Evolutionary conservation across 2,113 vertebrate species (phyloP).

Genomic region (Halichoeres trimaculatus): DNA sequence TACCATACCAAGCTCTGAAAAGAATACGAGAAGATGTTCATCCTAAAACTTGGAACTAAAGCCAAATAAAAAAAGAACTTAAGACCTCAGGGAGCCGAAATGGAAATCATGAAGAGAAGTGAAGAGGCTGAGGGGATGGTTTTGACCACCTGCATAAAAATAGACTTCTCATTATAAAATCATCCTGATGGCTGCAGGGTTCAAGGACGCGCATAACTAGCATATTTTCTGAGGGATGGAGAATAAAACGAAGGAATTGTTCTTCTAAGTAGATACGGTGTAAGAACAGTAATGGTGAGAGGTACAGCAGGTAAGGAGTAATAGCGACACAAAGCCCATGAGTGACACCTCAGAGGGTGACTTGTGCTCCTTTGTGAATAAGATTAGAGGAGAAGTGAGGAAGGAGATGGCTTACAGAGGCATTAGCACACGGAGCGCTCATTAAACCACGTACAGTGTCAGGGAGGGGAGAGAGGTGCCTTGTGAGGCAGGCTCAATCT

Average conservation of each 20-base stretch:
- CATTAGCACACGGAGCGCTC: conserved; percentile 70
- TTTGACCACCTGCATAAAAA: conserved; percentile 46
- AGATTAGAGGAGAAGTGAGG: conserved; percentile 61
- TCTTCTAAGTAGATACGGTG: conserved; percentile 30
- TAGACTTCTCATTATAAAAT: conserved; percentile 26
- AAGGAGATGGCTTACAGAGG: conserved; percentile 65
- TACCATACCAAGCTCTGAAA: background rate
- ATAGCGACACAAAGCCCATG: conserved; percentile 50
- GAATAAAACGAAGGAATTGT: conserved; percentile 20
- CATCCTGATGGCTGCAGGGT: conserved; percentile 32
- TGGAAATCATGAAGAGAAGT: conserved; percentile 19
- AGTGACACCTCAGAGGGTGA: conserved; percentile 70
- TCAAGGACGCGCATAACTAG: conserved; percentile 50
- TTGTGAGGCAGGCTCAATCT: conserved; percentile 54
- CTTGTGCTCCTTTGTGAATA: conserved; percentile 72
- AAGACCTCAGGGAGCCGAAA: background rate
- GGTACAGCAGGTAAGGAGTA: conserved; percentile 54
- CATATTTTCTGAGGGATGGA: conserved; percentile 8
- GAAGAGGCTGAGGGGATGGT: background rate
- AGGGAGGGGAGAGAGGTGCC: conserved; percentile 45
- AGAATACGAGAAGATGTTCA: background rate
- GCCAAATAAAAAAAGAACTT: background rate
- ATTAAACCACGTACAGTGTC: conserved; percentile 73
- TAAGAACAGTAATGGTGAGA: conserved; percentile 42
- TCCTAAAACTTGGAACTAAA: conserved; percentile 19